Evolutionary conservation across 2,888 invertebrate genomes (phyloP).

Genomic region (Agrotis exclamationis): DNA sequence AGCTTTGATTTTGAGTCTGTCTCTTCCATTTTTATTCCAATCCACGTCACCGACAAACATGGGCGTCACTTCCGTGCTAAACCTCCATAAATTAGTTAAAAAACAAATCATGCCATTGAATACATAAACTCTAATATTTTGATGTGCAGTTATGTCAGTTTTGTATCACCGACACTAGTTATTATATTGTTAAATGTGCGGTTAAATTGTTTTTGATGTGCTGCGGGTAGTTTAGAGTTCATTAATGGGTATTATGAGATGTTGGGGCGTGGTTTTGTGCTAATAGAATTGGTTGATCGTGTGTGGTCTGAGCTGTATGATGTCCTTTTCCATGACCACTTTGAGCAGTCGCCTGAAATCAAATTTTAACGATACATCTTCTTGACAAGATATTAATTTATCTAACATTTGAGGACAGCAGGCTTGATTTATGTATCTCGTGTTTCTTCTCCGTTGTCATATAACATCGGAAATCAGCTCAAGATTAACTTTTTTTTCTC

Average conservation of each 20-base stretch:
- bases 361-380: too few relatives aligned
- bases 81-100: constrained; percentile 89
- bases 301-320: constrained; percentile 32
- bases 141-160: constrained; percentile 79
- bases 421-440: too few relatives aligned
- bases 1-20: too few relatives aligned
- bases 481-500: too few relatives aligned
- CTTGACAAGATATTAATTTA: too few relatives aligned
- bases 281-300: constrained; percentile 47
- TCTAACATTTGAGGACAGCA: too few relatives aligned
- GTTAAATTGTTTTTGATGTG: constrained; percentile 77
- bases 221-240: constrained; percentile 76
- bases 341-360: too few relatives aligned
- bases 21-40: constrained; percentile 60
- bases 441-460: too few relatives aligned
- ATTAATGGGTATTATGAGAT: constrained; percentile 63
- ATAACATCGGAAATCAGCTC: too few relatives aligned
- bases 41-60: constrained; percentile 64
- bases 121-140: constrained; percentile 82
- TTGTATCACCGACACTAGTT: constrained; percentile 69
- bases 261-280: constrained; percentile 49
- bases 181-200: constrained; percentile 80
- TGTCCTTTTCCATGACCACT: neutral
- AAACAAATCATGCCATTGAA: constrained; percentile 88
- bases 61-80: constrained; percentile 84